Conservation (phyloP, 2,888 invertebrate species). For the Shargacucullia verbasci region DNA sequence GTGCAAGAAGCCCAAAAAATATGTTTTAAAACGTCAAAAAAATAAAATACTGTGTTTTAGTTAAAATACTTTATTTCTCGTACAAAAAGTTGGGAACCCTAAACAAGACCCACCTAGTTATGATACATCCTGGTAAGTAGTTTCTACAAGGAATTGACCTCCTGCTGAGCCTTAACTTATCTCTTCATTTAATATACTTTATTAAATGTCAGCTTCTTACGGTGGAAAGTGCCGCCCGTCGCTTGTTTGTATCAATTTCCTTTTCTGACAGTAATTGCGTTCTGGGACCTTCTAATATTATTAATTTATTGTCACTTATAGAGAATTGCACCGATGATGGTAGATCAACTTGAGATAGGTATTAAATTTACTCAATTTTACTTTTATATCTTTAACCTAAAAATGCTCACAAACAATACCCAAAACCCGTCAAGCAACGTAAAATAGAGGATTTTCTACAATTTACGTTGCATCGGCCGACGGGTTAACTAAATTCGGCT, state of each 20-base stretch:
- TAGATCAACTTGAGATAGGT: not conserved
- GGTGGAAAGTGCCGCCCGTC: not conserved
- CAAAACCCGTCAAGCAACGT: too few species aligned
- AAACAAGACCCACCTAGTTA: slow-evolving; percentile 3
- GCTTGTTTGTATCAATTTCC: slow-evolving; percentile 30
- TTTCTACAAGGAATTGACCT: slow-evolving; percentile 34
- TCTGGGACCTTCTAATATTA: slow-evolving; percentile 5
- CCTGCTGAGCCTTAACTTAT: slow-evolving; percentile 40
- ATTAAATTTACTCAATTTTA: too few species aligned
- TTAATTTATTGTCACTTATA: slow-evolving; percentile 12
- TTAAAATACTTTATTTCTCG: too few species aligned
- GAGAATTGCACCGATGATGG: slow-evolving; percentile 6
- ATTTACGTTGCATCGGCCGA: too few species aligned
- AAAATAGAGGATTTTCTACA: too few species aligned
- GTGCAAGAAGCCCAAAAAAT: too few species aligned
- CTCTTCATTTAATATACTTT: slow-evolving; percentile 24
- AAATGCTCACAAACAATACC: too few species aligned
- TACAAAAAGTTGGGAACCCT: too few species aligned
- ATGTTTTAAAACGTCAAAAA: too few species aligned
- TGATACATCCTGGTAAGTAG: slow-evolving; percentile 8
- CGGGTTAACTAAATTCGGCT: too few species aligned
- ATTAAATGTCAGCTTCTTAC: slow-evolving; percentile 29
- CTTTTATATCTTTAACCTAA: too few species aligned
- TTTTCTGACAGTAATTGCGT: slow-evolving; percentile 23
- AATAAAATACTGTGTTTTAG: too few species aligned